Percentiles rank a stretch among this genome's conserved stretches.
These are phyloP conservation scores for Entelurus aequoreus DNA, from an alignment of 2,113 vertebrate species.

Conservation along the genomic window DNA sequence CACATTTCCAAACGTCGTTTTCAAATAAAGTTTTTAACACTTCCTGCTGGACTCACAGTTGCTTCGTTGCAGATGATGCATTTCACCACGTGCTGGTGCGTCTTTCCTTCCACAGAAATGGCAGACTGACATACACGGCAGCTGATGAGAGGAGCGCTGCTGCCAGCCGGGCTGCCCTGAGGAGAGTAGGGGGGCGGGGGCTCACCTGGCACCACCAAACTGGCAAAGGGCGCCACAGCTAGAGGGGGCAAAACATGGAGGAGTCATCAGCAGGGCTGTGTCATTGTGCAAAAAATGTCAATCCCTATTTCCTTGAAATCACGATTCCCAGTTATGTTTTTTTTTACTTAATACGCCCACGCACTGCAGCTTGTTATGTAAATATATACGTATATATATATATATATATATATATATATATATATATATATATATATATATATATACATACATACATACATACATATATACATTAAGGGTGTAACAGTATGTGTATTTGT, in stretches of 20 bases:
- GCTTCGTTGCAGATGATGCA: constrained; percentile 72
- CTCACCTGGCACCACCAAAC: constrained; percentile 25
- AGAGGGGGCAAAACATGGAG: neutral
- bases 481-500: too few species aligned
- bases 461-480: too few species aligned
- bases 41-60: constrained; percentile 50
- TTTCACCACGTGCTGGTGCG: constrained; percentile 73
- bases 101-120: constrained; percentile 70
- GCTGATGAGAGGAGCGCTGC: constrained; percentile 60
- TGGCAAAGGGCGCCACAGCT: constrained; percentile 47
- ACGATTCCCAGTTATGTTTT: too few species aligned
- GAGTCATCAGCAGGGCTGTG: neutral
- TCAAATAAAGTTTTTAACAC: neutral
- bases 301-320: too few species aligned
- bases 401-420: too few species aligned
- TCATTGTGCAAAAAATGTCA: too few species aligned
- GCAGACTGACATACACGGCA: constrained; percentile 71
- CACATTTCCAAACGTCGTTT: neutral
- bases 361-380: too few species aligned
- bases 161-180: constrained; percentile 58
- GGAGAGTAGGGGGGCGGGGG: constrained; percentile 57
- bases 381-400: too few species aligned
- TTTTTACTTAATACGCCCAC: too few species aligned
- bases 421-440: too few species aligned
- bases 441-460: too few species aligned